Conservation (phyloP, 2,888 invertebrate species). For the Rhogogaster chlorosoma region DNA sequence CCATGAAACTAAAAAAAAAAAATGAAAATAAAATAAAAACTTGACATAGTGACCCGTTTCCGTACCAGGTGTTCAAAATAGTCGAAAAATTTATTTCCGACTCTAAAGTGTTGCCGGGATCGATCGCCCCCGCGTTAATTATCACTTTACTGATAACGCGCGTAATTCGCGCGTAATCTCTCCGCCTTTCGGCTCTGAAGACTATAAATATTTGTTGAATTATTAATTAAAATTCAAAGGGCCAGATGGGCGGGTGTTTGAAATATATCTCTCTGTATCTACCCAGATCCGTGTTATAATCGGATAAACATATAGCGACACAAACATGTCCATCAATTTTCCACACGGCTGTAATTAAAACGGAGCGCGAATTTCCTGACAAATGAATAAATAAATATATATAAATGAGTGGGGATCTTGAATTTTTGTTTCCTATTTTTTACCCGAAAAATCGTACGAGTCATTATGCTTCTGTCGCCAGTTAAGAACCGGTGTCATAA, state of each 20-base stretch:
- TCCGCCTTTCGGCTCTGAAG: neutral
- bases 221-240: conserved; percentile 1
- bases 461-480: neutral
- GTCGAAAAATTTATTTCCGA: neutral
- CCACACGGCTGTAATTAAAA: neutral
- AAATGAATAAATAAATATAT: neutral
- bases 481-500: neutral
- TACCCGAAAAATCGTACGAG: neutral
- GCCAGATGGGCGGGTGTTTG: neutral
- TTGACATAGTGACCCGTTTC: neutral
- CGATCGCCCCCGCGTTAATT: neutral
- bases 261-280: neutral
- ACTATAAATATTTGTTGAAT: conserved; percentile 22
- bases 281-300: neutral
- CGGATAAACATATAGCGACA: neutral
- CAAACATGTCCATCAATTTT: neutral
- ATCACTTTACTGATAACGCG: neutral
- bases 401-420: too few relatives aligned
- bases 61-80: neutral
- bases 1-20: neutral
- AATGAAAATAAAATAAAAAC: neutral
- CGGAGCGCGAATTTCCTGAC: neutral
- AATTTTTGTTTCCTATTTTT: neutral
- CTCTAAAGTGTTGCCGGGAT: neutral
- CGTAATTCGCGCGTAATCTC: neutral